Evolutionary conservation across 1,140 invertebrate genomes (phyloP).

Genomic region (Drosophila ficusphila): DNA sequence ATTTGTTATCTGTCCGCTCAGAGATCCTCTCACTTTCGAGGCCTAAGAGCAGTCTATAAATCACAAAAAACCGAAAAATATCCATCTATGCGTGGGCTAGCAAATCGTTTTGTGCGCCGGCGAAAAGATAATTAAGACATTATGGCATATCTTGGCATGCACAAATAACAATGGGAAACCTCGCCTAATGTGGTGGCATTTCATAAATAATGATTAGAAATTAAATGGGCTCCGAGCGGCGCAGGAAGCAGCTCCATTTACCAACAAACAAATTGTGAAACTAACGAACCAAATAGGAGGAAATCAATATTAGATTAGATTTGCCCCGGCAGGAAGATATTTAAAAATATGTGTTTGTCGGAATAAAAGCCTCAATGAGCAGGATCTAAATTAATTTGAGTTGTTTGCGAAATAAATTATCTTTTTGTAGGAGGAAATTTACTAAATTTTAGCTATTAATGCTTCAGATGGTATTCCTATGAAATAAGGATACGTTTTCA

Average conservation of each 20-base stretch:
- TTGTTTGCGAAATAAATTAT: background rate
- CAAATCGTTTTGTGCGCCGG: slow-evolving; percentile 31
- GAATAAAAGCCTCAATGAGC: background rate
- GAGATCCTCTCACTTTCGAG: slow-evolving; percentile 14
- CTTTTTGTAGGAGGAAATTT: background rate
- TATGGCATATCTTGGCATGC: slow-evolving; percentile 37
- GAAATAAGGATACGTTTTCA: no score
- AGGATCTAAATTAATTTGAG: background rate
- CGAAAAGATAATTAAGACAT: slow-evolving; percentile 70
- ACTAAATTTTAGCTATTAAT: background rate
- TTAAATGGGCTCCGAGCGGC: slow-evolving; percentile 47
- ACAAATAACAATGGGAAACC: slow-evolving; percentile 23
- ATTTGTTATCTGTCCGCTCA: slow-evolving; percentile 64
- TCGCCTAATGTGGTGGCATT: slow-evolving; percentile 24
- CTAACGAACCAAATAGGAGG: slow-evolving; percentile 13
- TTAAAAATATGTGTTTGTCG: slow-evolving; percentile 25
- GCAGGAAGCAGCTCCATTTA: slow-evolving; percentile 21
- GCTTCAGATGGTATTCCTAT: background rate
- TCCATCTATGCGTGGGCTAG: slow-evolving; percentile 41
- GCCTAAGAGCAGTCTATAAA: slow-evolving; percentile 61
- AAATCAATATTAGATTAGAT: slow-evolving; percentile 5
- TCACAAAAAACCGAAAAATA: slow-evolving; percentile 53
- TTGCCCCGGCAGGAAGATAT: background rate
- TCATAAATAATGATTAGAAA: slow-evolving; percentile 76
- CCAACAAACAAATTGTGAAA: slow-evolving; percentile 21